Evolutionary conservation across 2,113 vertebrate species (phyloP), one percentile per base, ranked within the genome.

Genomic region (Syrmaticus mikado): DNA sequence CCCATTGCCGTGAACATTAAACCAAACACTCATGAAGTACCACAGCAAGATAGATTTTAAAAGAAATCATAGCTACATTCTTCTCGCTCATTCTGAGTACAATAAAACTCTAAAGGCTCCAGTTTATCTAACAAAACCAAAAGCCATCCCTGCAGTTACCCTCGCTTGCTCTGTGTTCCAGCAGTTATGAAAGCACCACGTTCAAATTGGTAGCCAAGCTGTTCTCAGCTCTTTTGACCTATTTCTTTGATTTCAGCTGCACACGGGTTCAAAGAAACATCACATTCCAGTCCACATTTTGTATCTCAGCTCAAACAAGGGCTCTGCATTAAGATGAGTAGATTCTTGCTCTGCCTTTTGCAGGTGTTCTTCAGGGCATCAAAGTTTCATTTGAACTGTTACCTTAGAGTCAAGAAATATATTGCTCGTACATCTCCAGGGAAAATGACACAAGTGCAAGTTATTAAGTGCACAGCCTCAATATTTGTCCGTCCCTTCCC

Each of bases 401-500:
- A 81, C 62, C 90, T 94, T 18, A 6, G n/a, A 88, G 85, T 92
- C 82, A 95, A 82, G 66, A 95, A 94, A 92, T 79, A 92, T 92
- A 96, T 95, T 96, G 88, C 82, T 86, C 14, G 75, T 32, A 77
- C 80, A 84, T 79, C 91, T 81, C 92, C 71, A 45, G 92, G 92
- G 90, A 82, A 68, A 73, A 65, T 34, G 73, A 66, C 76, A 90
- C 77, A 86, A 92, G 85, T 65, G 52, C 45, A 94, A 87, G 72
- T 94, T 94, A 96, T 94, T 95, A 92, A 95, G 93, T 94, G 95
- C 91, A 94, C 73, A 68, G 94, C 61, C 76, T 92, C 85, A 61
- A 64, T 92, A 86, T 95, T 94, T 96, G 95, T 91, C 82, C 70
- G 34, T 32, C 16, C 70, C 71, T 90, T 95, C 79, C 73, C 90